A percentile compares a stretch with the other conserved stretches of the same genome.
phyloP scores from a whole-genome alignment of 1,140 invertebrate species.

The Dreissena polymorpha region DNA sequence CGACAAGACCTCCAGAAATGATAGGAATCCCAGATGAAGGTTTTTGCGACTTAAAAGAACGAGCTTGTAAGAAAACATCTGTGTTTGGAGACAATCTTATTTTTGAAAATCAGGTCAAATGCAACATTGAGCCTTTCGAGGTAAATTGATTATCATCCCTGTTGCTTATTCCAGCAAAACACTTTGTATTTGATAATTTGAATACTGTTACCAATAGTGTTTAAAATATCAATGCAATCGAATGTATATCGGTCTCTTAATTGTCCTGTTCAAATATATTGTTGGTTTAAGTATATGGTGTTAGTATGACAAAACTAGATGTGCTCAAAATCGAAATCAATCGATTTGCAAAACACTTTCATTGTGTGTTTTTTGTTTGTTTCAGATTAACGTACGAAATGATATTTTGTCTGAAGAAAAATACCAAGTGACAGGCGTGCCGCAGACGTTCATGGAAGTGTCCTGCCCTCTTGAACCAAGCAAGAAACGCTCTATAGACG shows the following conservation, averaged over 20 bases:
- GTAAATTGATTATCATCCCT: background rate
- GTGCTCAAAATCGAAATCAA: background rate
- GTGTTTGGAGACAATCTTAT: slow-evolving; percentile 12
- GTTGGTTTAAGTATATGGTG: background rate
- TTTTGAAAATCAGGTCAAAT: background rate
- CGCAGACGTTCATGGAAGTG: slow-evolving; percentile 11
- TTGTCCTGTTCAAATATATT: no score
- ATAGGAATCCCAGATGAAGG: slow-evolving; percentile 15
- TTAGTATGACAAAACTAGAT: no score
- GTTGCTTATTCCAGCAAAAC: background rate
- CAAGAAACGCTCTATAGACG: background rate
- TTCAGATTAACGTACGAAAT: no score
- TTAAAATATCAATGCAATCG: background rate
- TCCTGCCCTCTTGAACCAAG: slow-evolving; percentile 4
- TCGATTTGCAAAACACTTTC: no score
- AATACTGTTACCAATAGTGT: background rate
- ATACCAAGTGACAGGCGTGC: background rate
- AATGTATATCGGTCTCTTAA: no score
- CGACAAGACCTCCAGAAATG: slow-evolving; percentile 1
- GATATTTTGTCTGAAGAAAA: background rate
- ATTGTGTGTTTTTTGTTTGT: background rate
- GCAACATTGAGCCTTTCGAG: background rate
- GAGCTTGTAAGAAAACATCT: slow-evolving; percentile 16
- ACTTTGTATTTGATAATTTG: background rate
- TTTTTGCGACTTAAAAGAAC: background rate